These are phyloP conservation scores for Carassius auratus DNA, from an alignment of 2,113 vertebrate species.

Conservation along the genomic window DNA sequence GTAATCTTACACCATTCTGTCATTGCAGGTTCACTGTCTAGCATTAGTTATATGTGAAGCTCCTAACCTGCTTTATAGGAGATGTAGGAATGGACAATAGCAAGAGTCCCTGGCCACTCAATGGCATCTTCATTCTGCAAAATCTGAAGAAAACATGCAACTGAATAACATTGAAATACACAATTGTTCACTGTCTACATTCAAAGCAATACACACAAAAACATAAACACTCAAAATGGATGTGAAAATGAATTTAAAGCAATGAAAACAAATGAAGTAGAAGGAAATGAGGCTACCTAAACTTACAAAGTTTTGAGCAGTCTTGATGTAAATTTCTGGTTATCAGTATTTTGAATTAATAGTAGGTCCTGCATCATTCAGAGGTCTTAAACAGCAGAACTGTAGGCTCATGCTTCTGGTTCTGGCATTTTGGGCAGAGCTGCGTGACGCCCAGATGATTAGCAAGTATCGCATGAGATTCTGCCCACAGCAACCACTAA, in stretches of 20 bases:
- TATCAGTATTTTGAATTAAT: neutral
- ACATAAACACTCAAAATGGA: constrained; percentile 9
- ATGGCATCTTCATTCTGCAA: constrained; percentile 90
- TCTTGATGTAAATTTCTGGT: neutral
- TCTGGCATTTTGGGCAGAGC: constrained; percentile 84
- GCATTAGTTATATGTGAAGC: neutral
- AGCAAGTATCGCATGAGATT: constrained; percentile 14
- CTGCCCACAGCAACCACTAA: constrained; percentile 88
- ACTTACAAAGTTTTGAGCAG: constrained; percentile 54
- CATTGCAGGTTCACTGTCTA: neutral
- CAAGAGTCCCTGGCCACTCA: constrained; percentile 89
- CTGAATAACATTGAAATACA: constrained; percentile 33
- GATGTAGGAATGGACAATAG: constrained; percentile 93
- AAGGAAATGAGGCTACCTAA: neutral
- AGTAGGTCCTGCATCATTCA: neutral
- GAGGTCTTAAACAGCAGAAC: neutral
- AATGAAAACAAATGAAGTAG: neutral
- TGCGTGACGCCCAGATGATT: neutral
- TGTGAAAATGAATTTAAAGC: neutral
- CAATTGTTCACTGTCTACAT: neutral
- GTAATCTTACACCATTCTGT: neutral
- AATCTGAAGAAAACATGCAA: constrained; percentile 74
- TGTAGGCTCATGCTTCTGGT: neutral
- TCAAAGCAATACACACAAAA: neutral
- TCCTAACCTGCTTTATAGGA: constrained; percentile 89